These are phyloP conservation scores for Phycodurus eques DNA, from an alignment of 2,113 vertebrate species.

Conservation along the genomic window DNA sequence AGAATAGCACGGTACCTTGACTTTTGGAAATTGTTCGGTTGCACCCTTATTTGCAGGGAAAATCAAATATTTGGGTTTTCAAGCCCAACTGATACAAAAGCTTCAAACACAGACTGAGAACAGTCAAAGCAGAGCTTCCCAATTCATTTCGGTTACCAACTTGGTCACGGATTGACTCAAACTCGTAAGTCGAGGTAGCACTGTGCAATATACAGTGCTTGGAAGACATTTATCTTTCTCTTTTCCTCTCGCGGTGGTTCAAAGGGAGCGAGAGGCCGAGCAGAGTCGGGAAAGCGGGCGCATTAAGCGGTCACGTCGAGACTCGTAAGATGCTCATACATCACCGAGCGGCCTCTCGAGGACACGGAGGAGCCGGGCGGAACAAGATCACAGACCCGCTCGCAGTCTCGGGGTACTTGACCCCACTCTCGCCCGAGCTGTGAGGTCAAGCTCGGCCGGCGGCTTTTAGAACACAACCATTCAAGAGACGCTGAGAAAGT, in stretches of 20 bases:
- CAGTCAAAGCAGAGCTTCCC: not conserved
- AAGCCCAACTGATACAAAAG: not conserved
- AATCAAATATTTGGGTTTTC: not conserved
- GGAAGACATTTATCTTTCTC: not conserved
- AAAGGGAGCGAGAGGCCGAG: constrained; percentile 26
- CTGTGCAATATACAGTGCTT: not conserved
- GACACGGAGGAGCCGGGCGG: constrained; percentile 40
- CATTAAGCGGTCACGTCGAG: constrained; percentile 52
- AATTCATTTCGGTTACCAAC: not conserved
- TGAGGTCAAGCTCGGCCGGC: constrained; percentile 17
- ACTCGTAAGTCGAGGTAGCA: not conserved
- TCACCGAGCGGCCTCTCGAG: constrained; percentile 55
- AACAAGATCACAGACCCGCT: constrained; percentile 23
- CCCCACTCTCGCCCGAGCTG: constrained; percentile 4
- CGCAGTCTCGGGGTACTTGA: constrained; percentile 31
- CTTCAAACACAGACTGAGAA: not conserved
- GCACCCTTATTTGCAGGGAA: not conserved
- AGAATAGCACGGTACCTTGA: not conserved
- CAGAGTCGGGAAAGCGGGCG: constrained; percentile 38
- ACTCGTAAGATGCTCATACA: constrained; percentile 47
- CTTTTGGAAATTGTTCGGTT: not conserved
- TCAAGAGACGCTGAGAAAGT: not conserved
- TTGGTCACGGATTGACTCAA: not conserved
- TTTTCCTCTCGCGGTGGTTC: not conserved
- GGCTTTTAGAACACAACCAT: constrained; percentile 9